These are phyloP conservation scores for Poeciliopsis occidentalis DNA, from an alignment of 2,113 vertebrate species.

Conservation along the genomic window DNA sequence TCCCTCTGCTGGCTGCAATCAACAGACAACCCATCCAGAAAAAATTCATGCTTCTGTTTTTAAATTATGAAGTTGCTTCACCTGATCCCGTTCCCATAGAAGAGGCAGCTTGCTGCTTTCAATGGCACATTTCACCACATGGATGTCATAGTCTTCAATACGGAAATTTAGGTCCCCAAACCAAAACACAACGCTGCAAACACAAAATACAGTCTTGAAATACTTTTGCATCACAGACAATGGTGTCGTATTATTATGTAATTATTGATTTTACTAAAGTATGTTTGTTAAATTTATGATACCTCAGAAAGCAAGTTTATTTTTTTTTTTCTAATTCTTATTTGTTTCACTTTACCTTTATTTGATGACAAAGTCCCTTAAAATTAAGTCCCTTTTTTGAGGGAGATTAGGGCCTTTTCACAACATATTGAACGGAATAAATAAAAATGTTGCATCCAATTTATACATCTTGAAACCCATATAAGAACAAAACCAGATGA, in stretches of 20 bases:
- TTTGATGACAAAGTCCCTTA: background rate
- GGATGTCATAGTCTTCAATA: slow-evolving; percentile 94
- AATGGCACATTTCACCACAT: slow-evolving; percentile 94
- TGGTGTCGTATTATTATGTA: background rate
- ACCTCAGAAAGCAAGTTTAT: background rate
- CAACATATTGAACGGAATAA: background rate
- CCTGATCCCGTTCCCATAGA: slow-evolving; percentile 99
- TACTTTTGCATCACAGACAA: background rate
- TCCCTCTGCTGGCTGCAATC: slow-evolving; percentile 41
- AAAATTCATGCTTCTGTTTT: background rate
- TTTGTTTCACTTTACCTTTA: background rate
- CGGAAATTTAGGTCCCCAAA: slow-evolving; percentile 98
- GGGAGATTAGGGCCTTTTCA: background rate
- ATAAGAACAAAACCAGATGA: background rate
- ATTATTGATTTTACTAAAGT: background rate
- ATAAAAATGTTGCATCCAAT: background rate
- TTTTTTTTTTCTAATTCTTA: background rate
- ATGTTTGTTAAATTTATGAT: background rate
- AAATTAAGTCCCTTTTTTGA: background rate
- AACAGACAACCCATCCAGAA: slow-evolving; percentile 19
- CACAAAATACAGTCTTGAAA: slow-evolving; percentile 11
- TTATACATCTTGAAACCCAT: background rate
- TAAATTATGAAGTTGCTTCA: slow-evolving; percentile 61
- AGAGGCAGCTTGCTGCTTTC: slow-evolving; percentile 90
- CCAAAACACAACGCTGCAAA: slow-evolving; percentile 93